Evolutionary conservation across 2,797 vertebrate genomes (phyloP), one percentile per base, ranked within the genome.

Genomic region (Leuciscus waleckii): DNA sequence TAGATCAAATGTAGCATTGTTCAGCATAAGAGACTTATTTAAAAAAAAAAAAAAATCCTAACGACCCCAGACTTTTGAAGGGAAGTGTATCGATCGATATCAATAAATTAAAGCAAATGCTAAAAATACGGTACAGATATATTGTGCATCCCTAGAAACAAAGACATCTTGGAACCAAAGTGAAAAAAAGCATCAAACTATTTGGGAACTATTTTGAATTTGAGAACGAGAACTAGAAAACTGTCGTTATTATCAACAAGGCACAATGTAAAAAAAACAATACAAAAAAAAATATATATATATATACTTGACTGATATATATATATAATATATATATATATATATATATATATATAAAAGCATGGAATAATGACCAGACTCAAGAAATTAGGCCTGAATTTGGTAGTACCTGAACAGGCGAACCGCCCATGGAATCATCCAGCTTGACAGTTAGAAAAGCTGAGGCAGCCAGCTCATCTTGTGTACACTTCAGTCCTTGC

Each of bases 401-500:
- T 56, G 23, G 17, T 80, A 87, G 90, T 69, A 96, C 95, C 93
- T 95, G 95, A 23, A 94, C 94, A 41, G 95, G 94, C 2, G 75
- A 74, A 67, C 94, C 95, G n/a, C 84, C 86, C 93, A 95, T 93
- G 68, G 92, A 92, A 21, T 94, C 83, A 0, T 96, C 95, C 89
- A 96, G 84, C 1, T 61, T 26, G 32, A 95, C 90, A 0, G 95
- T 92, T 86, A 96, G 91, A 82, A 92, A 84, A 58, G 95, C 94
- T 2, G 95, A 96, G 11, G 92, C 92, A 3, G 70, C 88, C 85
- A 93, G 89, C 83, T 96, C 95, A 87, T 94, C 93, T 51, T 83
- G 81, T 11, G 89, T 90, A 88, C 93, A 92, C 85, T 94, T 94
- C 43, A 86, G 88, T 8, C 95, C 95, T 87, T 96, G 95, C 95